Base-by-base conservation (phyloP, 2,797 vertebrate species). In the Amniataba percoides region DNA sequence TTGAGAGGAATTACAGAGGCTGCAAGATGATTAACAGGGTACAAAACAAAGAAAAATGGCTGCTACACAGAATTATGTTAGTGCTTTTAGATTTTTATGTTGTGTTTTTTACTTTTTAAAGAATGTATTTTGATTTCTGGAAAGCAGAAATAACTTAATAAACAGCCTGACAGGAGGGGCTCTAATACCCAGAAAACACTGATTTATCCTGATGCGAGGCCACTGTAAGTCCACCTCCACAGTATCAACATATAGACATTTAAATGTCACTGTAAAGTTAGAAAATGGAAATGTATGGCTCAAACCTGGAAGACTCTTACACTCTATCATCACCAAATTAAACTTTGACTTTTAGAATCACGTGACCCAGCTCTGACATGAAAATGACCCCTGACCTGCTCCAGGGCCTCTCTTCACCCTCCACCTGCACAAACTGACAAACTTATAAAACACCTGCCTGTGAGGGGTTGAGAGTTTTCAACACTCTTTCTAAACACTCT, bases 401-500 rank as follows among this genome's bases (percentile, higher is more conserved):
- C 3, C 12, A 19, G 9, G 27, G 23, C 12, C 34, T 7, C 25
- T 45, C 21, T n/a, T 46, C 25, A 45, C n/a, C n/a, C n/a, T n/a
- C n/a, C n/a, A n/a, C n/a, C n/a, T n/a, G 58, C 52, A 46, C n/a
- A 67, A 7, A 49, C 25, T 36, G 14, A 43, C 36, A 62, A 27
- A 49, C 25, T 13, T 19, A 10, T 19, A 27, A 34, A 18, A 9
- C 1, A 46, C 0, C 1, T 39, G 10, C 23, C 49, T 10, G 1
- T 23, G 36, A 9, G 16, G 46, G 14, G n/a, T n/a, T n/a, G n/a
- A n/a, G n/a, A n/a, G n/a, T n/a, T n/a, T n/a, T n/a, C n/a, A n/a
- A n/a, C n/a, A n/a, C n/a, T n/a, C n/a, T n/a, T n/a, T n/a, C 8
- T 39, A 18, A 16, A 19, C n/a, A 16, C 42, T 77, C 42, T 77